Evolutionary conservation across 2,113 vertebrate genomes (phyloP), one percentile per base, ranked within the genome.

Genomic region (Sebastes schlegelii): DNA sequence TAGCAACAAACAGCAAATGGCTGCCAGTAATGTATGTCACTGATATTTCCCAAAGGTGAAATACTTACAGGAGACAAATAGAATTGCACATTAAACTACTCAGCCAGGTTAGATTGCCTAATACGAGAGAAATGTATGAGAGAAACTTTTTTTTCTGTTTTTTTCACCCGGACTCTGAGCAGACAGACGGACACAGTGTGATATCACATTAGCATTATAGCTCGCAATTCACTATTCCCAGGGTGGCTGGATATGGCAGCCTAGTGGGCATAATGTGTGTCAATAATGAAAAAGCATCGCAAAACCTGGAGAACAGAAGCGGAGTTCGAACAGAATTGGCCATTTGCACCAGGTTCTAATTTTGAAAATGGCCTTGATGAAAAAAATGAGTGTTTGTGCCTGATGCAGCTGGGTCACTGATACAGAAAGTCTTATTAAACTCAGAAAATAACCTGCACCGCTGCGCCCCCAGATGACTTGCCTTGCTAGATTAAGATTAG

Each of bases 121-220:
- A 69, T 5, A 55, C 61, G n/a, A n/a, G n/a, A n/a, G n/a, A n/a
- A n/a, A n/a, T n/a, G 43, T n/a, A n/a, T 0, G 8, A 61, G 48
- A 21, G 8, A 43, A 66, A 54, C 14, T 89, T 65, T 21, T 65
- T 21, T 45, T 12, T 16, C 23, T 45, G 26, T 16, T 4, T 34
- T 14, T 57, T n/a, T 5, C 6, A 17, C 5, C 51, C 51, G 65
- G 62, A 79, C 64, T 82, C 74, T 16, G 77, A 65, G 55, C 70
- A 85, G 79, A 81, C 85, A 84, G 81, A 83, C 66, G 43, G 80
- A 77, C 88, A 78, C 87, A 73, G 86, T 85, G 71, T 88, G 84
- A 77, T 73, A 85, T 79, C 68, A 80, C 89, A 91, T 92, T 87
- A 91, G 88, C 75, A 58, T 91, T 84, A 81, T 79, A 78, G 72